Percentiles rank a stretch among this genome's conserved stretches.
These are phyloP conservation scores for Muscina levida DNA, from an alignment of 2,888 invertebrate species.

Conservation along the genomic window DNA sequence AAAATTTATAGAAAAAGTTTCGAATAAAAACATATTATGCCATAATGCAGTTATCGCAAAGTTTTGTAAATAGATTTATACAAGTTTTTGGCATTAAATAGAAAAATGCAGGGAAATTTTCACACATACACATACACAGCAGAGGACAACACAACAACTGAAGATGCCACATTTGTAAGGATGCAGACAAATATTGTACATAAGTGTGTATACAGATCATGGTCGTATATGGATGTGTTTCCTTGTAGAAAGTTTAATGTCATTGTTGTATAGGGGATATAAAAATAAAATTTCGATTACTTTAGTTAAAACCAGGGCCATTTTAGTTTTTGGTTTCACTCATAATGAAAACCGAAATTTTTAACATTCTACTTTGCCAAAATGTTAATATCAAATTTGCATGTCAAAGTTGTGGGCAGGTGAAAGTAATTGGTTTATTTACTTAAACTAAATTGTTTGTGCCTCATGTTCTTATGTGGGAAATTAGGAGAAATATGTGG, in stretches of 20 bases:
- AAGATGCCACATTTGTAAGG: neutral
- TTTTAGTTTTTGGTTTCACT: too few relatives aligned
- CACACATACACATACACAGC: neutral
- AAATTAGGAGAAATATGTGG: too few relatives aligned
- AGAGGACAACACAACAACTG: neutral
- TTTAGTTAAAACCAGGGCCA: too few relatives aligned
- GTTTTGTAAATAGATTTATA: constrained; percentile 43
- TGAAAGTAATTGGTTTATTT: too few relatives aligned
- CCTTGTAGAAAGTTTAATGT: neutral
- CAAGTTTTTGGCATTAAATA: constrained; percentile 34
- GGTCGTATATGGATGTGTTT: neutral
- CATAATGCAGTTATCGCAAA: constrained; percentile 58
- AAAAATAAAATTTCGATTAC: neutral
- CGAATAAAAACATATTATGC: constrained; percentile 49
- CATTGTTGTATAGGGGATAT: neutral
- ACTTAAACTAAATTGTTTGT: too few relatives aligned
- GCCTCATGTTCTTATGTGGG: too few relatives aligned
- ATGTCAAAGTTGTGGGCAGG: too few relatives aligned
- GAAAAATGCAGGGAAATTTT: constrained; percentile 30
- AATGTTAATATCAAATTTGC: too few relatives aligned
- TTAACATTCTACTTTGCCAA: too few relatives aligned
- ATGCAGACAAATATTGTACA: neutral
- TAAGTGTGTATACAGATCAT: neutral
- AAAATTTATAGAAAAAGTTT: constrained; percentile 34
- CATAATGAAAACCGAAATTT: too few relatives aligned